These are phyloP conservation scores for Drosophila simulans DNA, from an alignment of 1,140 invertebrate species.

Conservation along the genomic window DNA sequence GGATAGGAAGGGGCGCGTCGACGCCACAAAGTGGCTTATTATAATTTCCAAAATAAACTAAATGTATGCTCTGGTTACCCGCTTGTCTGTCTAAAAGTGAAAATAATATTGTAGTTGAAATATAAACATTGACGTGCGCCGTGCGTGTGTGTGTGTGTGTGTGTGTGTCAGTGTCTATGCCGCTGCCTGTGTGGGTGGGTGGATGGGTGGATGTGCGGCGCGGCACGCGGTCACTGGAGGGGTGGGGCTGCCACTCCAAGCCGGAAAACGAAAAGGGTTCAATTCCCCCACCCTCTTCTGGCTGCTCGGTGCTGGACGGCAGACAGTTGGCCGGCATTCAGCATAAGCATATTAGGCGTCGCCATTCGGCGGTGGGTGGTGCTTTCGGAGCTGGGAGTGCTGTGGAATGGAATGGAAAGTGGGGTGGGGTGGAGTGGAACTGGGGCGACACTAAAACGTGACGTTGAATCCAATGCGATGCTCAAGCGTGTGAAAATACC, in stretches of 20 bases:
- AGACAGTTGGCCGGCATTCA: slow-evolving; percentile 30
- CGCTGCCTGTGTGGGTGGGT: background rate
- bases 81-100: slow-evolving; percentile 54
- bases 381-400: background rate
- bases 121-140: slow-evolving; percentile 59
- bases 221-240: slow-evolving; percentile 1
- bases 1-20: background rate
- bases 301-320: background rate
- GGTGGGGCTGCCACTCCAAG: slow-evolving; percentile 14
- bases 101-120: slow-evolving; percentile 74
- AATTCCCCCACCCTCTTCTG: slow-evolving; percentile 27
- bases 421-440: too few species aligned
- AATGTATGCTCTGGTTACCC: slow-evolving; percentile 40
- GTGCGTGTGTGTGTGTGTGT: background rate
- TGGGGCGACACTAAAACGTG: slow-evolving; percentile 74
- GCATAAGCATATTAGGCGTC: slow-evolving; percentile 73
- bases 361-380: slow-evolving; percentile 21
- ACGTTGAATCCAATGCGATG: slow-evolving; percentile 84
- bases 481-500: slow-evolving; percentile 84
- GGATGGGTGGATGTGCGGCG: background rate
- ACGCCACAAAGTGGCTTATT: slow-evolving; percentile 65
- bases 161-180: slow-evolving; percentile 2
- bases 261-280: slow-evolving; percentile 62
- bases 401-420: background rate
- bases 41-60: slow-evolving; percentile 76